Evolutionary conservation across 2,113 vertebrate species (phyloP).

Genomic region (Sylvietta virens): DNA sequence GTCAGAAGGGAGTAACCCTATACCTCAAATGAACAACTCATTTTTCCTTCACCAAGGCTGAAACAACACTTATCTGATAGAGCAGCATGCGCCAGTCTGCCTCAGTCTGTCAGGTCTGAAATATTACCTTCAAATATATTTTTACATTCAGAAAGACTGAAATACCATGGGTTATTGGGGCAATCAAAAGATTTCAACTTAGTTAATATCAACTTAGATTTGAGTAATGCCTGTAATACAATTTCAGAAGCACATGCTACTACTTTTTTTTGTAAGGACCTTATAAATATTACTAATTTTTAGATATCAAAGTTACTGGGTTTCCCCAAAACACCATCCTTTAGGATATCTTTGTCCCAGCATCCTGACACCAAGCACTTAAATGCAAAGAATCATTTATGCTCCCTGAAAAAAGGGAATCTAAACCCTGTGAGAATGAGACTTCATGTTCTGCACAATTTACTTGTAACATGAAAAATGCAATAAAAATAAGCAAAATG

Average conservation of each 20-base stretch:
- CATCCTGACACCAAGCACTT: background rate
- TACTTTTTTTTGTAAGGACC: background rate
- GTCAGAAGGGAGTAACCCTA: background rate
- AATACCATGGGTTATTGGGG: fast-evolving
- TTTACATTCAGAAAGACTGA: background rate
- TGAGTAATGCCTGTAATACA: background rate
- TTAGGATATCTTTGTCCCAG: background rate
- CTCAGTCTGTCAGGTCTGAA: background rate
- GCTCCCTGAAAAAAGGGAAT: background rate
- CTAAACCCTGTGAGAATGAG: background rate
- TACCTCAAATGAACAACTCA: background rate
- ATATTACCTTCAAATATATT: background rate
- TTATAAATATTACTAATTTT: background rate
- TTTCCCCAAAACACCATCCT: background rate
- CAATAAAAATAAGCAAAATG: background rate
- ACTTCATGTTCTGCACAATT: background rate
- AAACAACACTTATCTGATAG: background rate
- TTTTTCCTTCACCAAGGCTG: background rate
- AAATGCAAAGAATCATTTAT: background rate
- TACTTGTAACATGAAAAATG: background rate
- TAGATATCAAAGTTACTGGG: background rate
- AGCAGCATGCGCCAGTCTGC: background rate
- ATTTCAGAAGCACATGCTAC: background rate
- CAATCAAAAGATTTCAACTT: background rate
- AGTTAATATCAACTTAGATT: background rate